Evolutionary conservation across 1,140 invertebrate genomes (phyloP).

Genomic region (Lepidurus couesii): DNA sequence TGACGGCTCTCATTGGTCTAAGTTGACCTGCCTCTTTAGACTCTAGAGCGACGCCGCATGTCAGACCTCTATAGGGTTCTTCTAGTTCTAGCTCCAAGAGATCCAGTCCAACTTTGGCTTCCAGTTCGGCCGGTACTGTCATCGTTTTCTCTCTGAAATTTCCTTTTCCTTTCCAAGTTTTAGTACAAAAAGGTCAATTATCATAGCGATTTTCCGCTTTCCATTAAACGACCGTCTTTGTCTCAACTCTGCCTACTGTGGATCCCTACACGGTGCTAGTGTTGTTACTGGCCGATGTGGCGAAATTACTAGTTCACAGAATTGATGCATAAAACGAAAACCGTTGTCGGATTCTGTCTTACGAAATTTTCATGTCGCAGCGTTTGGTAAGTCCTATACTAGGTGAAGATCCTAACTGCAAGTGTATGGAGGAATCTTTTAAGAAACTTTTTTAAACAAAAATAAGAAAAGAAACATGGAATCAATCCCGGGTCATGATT

Average conservation of each 20-base stretch:
- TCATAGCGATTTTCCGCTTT: too few species aligned
- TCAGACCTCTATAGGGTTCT: background rate
- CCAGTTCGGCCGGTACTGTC: background rate
- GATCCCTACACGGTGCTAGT: background rate
- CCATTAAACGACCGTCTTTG: too few species aligned
- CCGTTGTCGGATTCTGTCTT: background rate
- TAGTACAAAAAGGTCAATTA: too few species aligned
- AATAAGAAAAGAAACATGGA: background rate
- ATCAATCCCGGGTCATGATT: background rate
- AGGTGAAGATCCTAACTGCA: background rate
- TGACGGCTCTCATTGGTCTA: background rate
- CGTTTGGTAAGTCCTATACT: background rate
- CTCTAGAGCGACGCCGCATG: background rate
- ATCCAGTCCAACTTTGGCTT: background rate
- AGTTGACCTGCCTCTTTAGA: background rate
- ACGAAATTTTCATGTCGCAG: slow-evolving; percentile 2
- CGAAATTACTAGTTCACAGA: too few species aligned
- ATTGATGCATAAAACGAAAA: too few species aligned
- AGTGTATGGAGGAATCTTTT: too few species aligned
- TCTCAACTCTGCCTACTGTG: background rate
- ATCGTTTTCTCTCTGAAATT: background rate
- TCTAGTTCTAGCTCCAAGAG: background rate
- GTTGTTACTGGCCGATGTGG: background rate
- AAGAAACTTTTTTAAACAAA: background rate
- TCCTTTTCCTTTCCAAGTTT: too few species aligned